phyloP scores from a whole-genome alignment of 2,113 vertebrate species.

The Urocolius indicus region DNA sequence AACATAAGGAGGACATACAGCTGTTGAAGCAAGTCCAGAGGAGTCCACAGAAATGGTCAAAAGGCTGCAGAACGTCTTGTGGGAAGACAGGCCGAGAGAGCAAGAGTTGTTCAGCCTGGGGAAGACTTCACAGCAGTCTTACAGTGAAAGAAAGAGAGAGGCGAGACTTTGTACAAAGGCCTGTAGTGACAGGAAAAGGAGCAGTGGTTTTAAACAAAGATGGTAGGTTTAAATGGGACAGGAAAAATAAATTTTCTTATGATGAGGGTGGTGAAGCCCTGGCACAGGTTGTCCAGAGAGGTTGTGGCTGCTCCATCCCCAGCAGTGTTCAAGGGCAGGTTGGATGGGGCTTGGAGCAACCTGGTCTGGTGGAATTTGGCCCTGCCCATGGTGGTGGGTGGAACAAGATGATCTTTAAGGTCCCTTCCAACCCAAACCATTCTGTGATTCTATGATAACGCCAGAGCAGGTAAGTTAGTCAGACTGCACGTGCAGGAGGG shows the following conservation, averaged over 20 bases:
- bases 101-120: background rate
- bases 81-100: background rate
- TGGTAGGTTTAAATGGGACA: background rate
- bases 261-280: background rate
- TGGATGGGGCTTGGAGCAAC: background rate
- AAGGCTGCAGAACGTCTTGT: background rate
- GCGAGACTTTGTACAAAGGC: background rate
- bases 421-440: background rate
- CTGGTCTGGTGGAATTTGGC: background rate
- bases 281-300: background rate
- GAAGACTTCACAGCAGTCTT: background rate
- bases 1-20: background rate
- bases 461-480: background rate
- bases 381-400: background rate
- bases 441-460: background rate
- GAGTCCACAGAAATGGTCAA: background rate
- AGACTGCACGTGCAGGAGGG: rapidly evolving
- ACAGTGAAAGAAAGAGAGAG: background rate
- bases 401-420: background rate
- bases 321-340: background rate
- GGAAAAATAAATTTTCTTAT: background rate
- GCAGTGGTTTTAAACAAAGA: background rate
- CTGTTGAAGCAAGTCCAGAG: background rate
- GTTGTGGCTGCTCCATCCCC: background rate
- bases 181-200: background rate